phyloP scores from a whole-genome alignment of 2,113 vertebrate genomes.

The Corythornis madagascariensis region DNA sequence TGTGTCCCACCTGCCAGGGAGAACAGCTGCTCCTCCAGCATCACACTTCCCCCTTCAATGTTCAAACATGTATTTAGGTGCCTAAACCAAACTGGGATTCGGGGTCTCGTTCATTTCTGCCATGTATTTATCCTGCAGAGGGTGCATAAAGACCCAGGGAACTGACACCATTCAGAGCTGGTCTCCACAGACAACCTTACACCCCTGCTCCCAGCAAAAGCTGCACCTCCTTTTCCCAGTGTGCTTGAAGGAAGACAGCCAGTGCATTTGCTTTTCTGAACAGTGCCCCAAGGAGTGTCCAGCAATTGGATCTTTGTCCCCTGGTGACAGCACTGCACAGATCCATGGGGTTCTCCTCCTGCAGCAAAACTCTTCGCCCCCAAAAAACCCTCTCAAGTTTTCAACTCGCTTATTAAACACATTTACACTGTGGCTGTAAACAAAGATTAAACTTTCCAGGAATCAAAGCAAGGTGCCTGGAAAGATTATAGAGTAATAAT shows the following conservation, averaged over 20 bases:
- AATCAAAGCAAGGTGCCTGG: not conserved
- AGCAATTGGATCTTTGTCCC: fast-evolving
- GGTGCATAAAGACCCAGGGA: not conserved
- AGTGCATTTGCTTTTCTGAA: not conserved
- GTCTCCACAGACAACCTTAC: not conserved
- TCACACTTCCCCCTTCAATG: fast-evolving
- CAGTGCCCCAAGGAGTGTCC: not conserved
- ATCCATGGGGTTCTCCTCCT: not conserved
- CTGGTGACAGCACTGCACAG: not conserved
- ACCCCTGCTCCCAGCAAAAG: not conserved
- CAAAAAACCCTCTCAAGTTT: not conserved
- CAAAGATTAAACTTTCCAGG: not conserved
- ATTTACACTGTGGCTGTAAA: not conserved
- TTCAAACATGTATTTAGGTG: not conserved
- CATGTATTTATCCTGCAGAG: not conserved
- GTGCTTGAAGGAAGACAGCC: not conserved
- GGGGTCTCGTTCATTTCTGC: not conserved
- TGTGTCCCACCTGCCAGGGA: fast-evolving
- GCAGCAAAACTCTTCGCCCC: not conserved
- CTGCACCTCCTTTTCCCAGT: not conserved
- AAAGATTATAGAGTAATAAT: not conserved
- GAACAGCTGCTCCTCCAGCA: not conserved
- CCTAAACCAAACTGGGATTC: not conserved
- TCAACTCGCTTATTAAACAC: not conserved
- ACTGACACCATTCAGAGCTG: not conserved